Evolutionary conservation across 2,888 invertebrate species (phyloP).

Genomic region (Luperina testacea): DNA sequence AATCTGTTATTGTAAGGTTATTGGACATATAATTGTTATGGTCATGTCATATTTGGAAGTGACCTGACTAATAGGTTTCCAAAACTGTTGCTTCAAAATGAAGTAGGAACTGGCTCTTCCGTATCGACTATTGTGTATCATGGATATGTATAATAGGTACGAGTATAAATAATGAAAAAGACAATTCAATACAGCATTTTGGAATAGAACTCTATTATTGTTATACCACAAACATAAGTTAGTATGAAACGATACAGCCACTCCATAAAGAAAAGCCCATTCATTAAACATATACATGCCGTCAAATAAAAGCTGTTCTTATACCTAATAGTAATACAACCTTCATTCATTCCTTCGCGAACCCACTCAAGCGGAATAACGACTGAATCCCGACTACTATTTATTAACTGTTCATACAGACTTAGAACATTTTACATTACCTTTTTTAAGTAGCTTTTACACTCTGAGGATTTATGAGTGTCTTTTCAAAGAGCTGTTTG

Average conservation of each 20-base stretch:
- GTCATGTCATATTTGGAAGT: neutral
- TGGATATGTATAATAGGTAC: neutral
- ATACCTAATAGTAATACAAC: slow-evolving; percentile 55
- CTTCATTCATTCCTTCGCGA: slow-evolving; percentile 62
- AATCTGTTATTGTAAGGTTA: slow-evolving; percentile 23
- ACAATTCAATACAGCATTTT: neutral
- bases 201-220: neutral
- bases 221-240: neutral
- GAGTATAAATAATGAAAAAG: neutral
- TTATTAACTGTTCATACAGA: slow-evolving; percentile 52
- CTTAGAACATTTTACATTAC: slow-evolving; percentile 25
- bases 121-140: neutral
- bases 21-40: slow-evolving; percentile 17
- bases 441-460: slow-evolving; percentile 7
- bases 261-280: slow-evolving; percentile 15
- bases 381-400: slow-evolving; percentile 49
- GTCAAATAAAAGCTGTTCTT: slow-evolving; percentile 23
- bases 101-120: neutral
- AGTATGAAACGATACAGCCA: slow-evolving; percentile 12
- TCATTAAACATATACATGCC: neutral
- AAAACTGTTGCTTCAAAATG: neutral
- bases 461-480: neutral
- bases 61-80: neutral
- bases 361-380: slow-evolving; percentile 57
- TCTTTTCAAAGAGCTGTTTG: neutral